Percentiles rank a stretch among this genome's conserved stretches.
These are phyloP conservation scores for Magallana angulata DNA, from an alignment of 1,140 invertebrate genomes.

Conservation along the genomic window DNA sequence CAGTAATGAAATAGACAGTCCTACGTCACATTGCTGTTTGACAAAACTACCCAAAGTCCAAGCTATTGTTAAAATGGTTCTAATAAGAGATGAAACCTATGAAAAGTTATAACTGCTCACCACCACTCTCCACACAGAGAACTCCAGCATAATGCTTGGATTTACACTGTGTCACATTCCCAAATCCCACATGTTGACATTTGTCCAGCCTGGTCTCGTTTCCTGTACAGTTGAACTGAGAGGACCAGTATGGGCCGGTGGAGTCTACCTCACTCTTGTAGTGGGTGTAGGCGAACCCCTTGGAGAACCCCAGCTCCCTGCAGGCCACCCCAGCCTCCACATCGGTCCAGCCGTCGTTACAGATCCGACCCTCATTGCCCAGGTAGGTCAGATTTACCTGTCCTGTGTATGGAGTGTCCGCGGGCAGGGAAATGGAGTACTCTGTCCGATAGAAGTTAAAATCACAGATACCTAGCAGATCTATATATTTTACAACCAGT, in stretches of 20 bases:
- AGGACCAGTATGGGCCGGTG: slow-evolving; percentile 69
- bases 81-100: too few species aligned
- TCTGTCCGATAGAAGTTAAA: slow-evolving; percentile 54
- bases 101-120: slow-evolving; percentile 45
- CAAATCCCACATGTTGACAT: slow-evolving; percentile 62
- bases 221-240: slow-evolving; percentile 65
- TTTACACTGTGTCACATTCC: slow-evolving; percentile 62
- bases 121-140: slow-evolving; percentile 61
- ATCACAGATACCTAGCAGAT: background rate
- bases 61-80: too few species aligned
- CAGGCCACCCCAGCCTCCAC: slow-evolving; percentile 69
- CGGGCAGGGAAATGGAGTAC: slow-evolving; percentile 56
- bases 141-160: slow-evolving; percentile 67
- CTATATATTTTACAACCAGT: too few species aligned
- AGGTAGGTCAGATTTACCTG: slow-evolving; percentile 62
- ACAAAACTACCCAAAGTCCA: too few species aligned
- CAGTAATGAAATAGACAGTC: too few species aligned
- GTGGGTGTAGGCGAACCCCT: slow-evolving; percentile 68
- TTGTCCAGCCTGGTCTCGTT: slow-evolving; percentile 59
- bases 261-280: slow-evolving; percentile 60
- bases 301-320: slow-evolving; percentile 65
- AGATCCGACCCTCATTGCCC: slow-evolving; percentile 68
- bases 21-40: too few species aligned
- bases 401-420: slow-evolving; percentile 58
- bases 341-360: slow-evolving; percentile 69